These are phyloP conservation scores for Teleopsis dalmanni DNA, from an alignment of 1,140 invertebrate genomes.

Conservation along the genomic window DNA sequence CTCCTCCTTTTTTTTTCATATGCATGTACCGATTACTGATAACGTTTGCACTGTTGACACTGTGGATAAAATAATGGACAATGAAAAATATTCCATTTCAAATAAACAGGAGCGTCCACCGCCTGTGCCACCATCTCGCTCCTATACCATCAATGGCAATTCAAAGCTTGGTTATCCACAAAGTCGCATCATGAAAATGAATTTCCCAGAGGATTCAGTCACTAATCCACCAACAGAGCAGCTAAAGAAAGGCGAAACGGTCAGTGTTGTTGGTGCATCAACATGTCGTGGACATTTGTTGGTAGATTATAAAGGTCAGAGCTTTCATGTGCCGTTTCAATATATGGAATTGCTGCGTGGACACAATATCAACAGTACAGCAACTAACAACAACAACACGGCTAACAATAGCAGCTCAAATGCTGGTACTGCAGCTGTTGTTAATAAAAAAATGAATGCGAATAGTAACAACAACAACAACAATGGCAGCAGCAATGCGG, in stretches of 20 bases:
- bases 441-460: neutral
- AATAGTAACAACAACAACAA: conserved; percentile 7
- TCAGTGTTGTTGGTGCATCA: conserved; percentile 75
- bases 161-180: conserved; percentile 91
- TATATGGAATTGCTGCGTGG: conserved; percentile 51
- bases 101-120: conserved; percentile 77
- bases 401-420: conserved; percentile 9
- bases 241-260: conserved; percentile 71
- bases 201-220: conserved; percentile 60
- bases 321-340: conserved; percentile 78
- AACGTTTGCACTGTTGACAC: too few relatives aligned
- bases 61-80: too few relatives aligned
- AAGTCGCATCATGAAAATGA: conserved; percentile 81
- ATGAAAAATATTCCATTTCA: too few relatives aligned
- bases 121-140: conserved; percentile 77
- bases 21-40: too few relatives aligned
- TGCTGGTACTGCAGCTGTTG: conserved; percentile 1
- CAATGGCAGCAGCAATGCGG: conserved; percentile 2
- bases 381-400: conserved; percentile 13
- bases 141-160: conserved; percentile 84
- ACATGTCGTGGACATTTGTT: conserved; percentile 70
- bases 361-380: conserved; percentile 8
- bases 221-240: conserved; percentile 43
- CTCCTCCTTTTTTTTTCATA: too few relatives aligned
- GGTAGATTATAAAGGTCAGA: conserved; percentile 73